Percentiles rank a stretch among this genome's conserved stretches.
Evolutionary conservation across 2,797 vertebrate genomes (phyloP).

Genomic region (Clarias laeviceps): DNA sequence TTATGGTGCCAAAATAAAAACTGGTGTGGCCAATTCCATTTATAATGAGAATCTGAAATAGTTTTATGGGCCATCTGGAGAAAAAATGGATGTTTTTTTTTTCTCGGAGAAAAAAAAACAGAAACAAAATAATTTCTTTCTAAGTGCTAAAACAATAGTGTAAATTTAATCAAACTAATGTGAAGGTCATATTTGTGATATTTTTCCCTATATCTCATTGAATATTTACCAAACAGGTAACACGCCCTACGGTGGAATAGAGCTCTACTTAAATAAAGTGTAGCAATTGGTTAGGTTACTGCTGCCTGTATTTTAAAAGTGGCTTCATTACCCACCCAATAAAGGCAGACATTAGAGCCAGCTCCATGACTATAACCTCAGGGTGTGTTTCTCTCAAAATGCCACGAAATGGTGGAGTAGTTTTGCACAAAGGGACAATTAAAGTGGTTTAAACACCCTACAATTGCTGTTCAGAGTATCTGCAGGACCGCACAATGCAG

Average conservation of each 20-base stretch:
- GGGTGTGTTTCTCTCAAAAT: constrained; percentile 28
- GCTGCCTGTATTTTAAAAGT: constrained; percentile 19
- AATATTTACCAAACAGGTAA: constrained; percentile 12
- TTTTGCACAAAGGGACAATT: constrained; percentile 49
- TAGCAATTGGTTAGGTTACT: not conserved
- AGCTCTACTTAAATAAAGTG: not conserved
- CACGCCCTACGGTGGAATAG: not conserved
- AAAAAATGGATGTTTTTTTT: constrained; percentile 37
- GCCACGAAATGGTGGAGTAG: constrained; percentile 30
- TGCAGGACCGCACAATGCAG: constrained; percentile 35
- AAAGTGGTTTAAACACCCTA: constrained; percentile 46
- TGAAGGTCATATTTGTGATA: not conserved
- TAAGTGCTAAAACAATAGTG: constrained; percentile 41
- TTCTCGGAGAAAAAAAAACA: not conserved
- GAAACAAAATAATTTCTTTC: constrained; percentile 44
- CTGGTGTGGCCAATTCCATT: constrained; percentile 34
- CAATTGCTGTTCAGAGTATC: constrained; percentile 40
- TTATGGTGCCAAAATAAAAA: constrained; percentile 44
- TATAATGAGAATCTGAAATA: constrained; percentile 46
- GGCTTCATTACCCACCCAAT: constrained; percentile 8
- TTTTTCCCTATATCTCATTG: not conserved
- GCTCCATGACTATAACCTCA: constrained; percentile 8
- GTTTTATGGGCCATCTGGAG: constrained; percentile 54
- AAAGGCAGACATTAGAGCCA: constrained; percentile 24
- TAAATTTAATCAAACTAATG: not conserved